A percentile compares a stretch with the other conserved stretches of the same genome.
These are phyloP conservation scores for Heliconius nattereri DNA, from an alignment of 1,140 invertebrate species.

Conservation along the genomic window DNA sequence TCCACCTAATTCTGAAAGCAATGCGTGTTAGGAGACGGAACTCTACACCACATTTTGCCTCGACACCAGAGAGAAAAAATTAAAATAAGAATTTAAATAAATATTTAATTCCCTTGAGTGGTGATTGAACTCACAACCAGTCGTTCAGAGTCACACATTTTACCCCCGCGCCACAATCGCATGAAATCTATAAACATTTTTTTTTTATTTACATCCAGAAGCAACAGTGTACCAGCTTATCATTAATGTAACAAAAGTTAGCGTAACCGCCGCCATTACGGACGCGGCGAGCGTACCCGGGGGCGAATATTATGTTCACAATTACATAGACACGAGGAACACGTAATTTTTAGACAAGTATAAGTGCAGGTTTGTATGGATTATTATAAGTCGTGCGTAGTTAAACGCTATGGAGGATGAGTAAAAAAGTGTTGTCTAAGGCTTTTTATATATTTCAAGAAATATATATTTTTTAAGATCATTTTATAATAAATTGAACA, in stretches of 20 bases:
- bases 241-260: constrained; percentile 27
- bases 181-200: not conserved
- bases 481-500: too few species aligned
- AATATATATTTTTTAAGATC: not conserved
- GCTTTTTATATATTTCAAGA: not conserved
- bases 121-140: too few species aligned
- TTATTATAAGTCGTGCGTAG: constrained; percentile 15
- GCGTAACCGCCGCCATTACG: constrained; percentile 28
- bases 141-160: too few species aligned
- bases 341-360: constrained; percentile 35
- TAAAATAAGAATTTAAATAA: too few species aligned
- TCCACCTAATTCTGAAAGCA: too few species aligned
- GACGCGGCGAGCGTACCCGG: constrained; percentile 24
- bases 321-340: constrained; percentile 33
- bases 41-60: too few species aligned
- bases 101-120: too few species aligned
- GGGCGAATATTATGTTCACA: constrained; percentile 34
- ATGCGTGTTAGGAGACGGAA: too few species aligned
- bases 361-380: constrained; percentile 16
- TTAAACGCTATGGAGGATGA: not conserved
- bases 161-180: too few species aligned
- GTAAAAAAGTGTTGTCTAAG: not conserved
- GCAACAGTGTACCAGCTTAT: constrained; percentile 29
- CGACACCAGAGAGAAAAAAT: too few species aligned
- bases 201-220: constrained; percentile 11